A percentile compares a stretch with the other conserved stretches of the same genome.
phyloP scores from a whole-genome alignment of 2,113 vertebrate genomes.

The Plotosus lineatus region DNA sequence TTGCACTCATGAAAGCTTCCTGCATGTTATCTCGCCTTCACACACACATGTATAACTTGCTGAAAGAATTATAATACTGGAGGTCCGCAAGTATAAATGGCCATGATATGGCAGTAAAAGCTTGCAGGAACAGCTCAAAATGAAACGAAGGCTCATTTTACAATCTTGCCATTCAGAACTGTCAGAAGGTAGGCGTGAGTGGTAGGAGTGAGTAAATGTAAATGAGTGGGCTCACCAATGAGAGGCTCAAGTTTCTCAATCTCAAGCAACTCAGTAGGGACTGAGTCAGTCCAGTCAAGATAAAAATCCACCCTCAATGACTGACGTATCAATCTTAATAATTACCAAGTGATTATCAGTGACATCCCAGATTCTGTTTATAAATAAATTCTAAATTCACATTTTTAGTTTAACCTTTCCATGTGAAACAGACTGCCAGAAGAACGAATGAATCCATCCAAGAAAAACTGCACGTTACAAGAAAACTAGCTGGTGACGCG shows the following conservation, averaged over 20 bases:
- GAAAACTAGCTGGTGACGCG: no score
- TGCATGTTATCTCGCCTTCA: slow-evolving; percentile 1
- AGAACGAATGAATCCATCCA: no score
- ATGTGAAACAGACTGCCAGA: no score
- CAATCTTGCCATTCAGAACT: slow-evolving; percentile 16
- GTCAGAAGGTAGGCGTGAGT: slow-evolving; percentile 22
- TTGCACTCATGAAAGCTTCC: slow-evolving; percentile 10
- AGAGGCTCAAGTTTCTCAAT: slow-evolving; percentile 14
- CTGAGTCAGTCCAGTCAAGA: slow-evolving; percentile 8
- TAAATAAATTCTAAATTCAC: not conserved
- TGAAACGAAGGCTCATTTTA: slow-evolving; percentile 23
- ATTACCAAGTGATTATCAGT: not conserved
- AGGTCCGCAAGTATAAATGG: slow-evolving; percentile 11
- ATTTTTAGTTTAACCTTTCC: not conserved
- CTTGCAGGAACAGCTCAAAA: not conserved
- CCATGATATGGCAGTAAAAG: not conserved
- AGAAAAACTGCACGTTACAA: no score
- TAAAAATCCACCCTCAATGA: not conserved
- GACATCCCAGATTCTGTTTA: not conserved
- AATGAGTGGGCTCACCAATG: slow-evolving; percentile 1
- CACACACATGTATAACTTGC: not conserved
- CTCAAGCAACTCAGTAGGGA: not conserved
- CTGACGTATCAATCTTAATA: not conserved
- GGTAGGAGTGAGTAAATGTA: no score
- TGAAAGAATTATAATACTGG: not conserved